Conservation (phyloP, 2,888 invertebrate genomes). For the Clivina fossor region DNA sequence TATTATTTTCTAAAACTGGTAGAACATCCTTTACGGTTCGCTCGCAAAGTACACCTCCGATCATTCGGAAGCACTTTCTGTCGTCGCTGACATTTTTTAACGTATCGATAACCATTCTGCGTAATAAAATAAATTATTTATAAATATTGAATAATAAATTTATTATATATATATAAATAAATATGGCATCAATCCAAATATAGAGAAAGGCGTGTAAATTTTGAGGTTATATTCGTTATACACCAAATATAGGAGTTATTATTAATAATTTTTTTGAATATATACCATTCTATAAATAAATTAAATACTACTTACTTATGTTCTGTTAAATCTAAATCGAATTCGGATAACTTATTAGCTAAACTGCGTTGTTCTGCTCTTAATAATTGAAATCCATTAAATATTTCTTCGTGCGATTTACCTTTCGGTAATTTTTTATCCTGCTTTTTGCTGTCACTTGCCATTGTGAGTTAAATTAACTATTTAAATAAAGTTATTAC, state of each 20-base stretch:
- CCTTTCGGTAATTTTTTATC: conserved; percentile 54
- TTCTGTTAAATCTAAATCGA: conserved; percentile 93
- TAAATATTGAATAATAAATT: background rate
- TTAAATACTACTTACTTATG: conserved; percentile 91
- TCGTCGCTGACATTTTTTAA: conserved; percentile 80
- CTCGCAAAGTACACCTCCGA: conserved; percentile 92
- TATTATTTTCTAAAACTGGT: conserved; percentile 79
- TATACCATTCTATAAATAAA: too few relatives aligned
- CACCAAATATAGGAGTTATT: background rate
- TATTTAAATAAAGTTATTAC: conserved; percentile 8
- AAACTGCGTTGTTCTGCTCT: conserved; percentile 85
- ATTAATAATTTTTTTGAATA: too few relatives aligned
- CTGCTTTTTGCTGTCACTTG: conserved; percentile 49
- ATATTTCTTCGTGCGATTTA: conserved; percentile 75
- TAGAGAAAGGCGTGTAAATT: conserved; percentile 5
- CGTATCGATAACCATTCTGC: conserved; percentile 91
- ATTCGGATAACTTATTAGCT: conserved; percentile 85
- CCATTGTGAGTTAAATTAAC: conserved; percentile 46
- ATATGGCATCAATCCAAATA: conserved; percentile 4
- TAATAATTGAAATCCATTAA: conserved; percentile 83
- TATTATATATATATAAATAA: background rate
- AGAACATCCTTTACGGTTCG: conserved; percentile 88
- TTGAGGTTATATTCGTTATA: conserved; percentile 25
- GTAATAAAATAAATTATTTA: conserved; percentile 33
- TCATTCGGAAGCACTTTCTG: conserved; percentile 89